phyloP scores from a whole-genome alignment of 2,888 invertebrate genomes.

The Apamea anceps region DNA sequence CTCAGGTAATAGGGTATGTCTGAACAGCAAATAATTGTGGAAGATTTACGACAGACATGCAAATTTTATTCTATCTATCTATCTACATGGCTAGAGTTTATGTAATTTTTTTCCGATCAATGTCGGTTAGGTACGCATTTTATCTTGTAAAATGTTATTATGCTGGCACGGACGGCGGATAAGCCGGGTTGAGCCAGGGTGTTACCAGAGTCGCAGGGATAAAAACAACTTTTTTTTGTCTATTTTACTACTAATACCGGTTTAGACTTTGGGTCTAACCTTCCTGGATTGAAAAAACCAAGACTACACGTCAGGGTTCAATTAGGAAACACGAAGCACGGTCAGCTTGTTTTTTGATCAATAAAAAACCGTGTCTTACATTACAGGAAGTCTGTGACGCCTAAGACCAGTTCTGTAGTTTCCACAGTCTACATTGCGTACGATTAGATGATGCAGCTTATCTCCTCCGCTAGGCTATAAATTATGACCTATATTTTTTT shows the following conservation, averaged over 20 bases:
- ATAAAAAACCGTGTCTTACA: conserved; percentile 28
- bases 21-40: conserved; percentile 24
- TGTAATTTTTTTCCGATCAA: conserved; percentile 20
- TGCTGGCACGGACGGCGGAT: conserved; percentile 24
- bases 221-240: conserved; percentile 24
- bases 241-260: conserved; percentile 39
- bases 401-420: conserved; percentile 5
- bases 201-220: conserved; percentile 3
- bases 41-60: conserved; percentile 44
- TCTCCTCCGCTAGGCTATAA: not conserved
- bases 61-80: conserved; percentile 35
- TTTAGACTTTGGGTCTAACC: conserved; percentile 31
- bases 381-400: conserved; percentile 37
- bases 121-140: conserved; percentile 17
- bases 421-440: not conserved
- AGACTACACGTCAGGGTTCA: conserved; percentile 23
- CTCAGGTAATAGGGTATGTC: conserved; percentile 20
- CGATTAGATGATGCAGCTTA: not conserved
- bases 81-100: conserved; percentile 2
- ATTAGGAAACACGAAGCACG: conserved; percentile 30
- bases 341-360: conserved; percentile 19
- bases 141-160: conserved; percentile 15
- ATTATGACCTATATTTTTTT: conserved; percentile 5
- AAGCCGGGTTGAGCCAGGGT: conserved; percentile 37
- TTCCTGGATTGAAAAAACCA: conserved; percentile 34